Conservation (phyloP, 1,140 invertebrate species). For the Maconellicoccus hirsutus region DNA sequence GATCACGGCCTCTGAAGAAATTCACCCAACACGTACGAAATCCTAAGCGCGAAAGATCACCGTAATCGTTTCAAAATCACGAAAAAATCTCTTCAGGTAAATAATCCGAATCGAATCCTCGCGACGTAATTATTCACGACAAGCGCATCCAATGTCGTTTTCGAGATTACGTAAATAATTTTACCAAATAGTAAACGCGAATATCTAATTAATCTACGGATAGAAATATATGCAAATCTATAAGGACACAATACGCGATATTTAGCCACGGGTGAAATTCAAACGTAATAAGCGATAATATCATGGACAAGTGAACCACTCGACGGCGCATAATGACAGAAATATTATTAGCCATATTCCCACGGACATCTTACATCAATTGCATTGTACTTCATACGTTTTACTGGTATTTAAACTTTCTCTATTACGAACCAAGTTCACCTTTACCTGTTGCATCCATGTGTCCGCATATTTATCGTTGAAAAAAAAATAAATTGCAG, state of each 20-base stretch:
- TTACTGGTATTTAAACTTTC: conserved; percentile 9
- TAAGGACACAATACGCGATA: not conserved
- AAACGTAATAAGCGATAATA: not conserved
- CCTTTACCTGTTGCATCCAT: not conserved
- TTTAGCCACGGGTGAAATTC: not conserved
- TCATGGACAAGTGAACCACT: not conserved
- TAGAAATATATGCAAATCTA: not conserved
- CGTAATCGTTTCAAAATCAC: too few species aligned
- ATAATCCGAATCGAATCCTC: too few species aligned
- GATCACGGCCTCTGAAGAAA: too few species aligned
- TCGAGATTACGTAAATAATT: too few species aligned
- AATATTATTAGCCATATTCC: conserved; percentile 5
- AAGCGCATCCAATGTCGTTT: too few species aligned
- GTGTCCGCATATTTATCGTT: too few species aligned
- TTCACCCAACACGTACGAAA: too few species aligned
- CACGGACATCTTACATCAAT: conserved; percentile 8
- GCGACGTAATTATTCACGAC: too few species aligned
- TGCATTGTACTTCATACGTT: not conserved
- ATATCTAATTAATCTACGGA: not conserved
- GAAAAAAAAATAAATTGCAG: too few species aligned
- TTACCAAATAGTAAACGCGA: not conserved
- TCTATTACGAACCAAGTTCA: not conserved
- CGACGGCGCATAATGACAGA: not conserved
- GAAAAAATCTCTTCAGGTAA: too few species aligned
- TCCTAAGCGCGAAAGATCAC: too few species aligned